phyloP scores from a whole-genome alignment of 2,797 vertebrate genomes.

The Pteropus rufus region DNA sequence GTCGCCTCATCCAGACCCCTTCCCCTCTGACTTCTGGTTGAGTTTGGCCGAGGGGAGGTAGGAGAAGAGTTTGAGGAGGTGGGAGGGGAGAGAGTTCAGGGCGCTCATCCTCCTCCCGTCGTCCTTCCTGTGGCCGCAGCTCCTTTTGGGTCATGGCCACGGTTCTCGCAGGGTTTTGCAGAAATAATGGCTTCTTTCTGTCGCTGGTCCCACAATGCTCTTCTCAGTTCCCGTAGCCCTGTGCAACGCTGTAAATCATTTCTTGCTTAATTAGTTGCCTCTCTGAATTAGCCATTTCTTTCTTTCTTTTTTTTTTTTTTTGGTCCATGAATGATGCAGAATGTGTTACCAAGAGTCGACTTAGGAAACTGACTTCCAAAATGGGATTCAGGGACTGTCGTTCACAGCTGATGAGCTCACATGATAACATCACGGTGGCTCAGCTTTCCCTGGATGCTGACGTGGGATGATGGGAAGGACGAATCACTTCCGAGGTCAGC shows the following conservation, averaged over 20 bases:
- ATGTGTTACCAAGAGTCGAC: neutral
- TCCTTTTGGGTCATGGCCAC: too few species aligned
- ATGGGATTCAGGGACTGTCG: neutral
- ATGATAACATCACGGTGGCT: neutral
- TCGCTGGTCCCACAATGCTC: neutral
- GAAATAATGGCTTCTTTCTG: neutral
- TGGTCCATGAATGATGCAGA: neutral
- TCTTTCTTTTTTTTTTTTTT: neutral
- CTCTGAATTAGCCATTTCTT: neutral
- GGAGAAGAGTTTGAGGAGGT: neutral
- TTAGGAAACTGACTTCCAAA: neutral
- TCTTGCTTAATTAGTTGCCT: neutral
- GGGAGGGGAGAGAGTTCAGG: neutral
- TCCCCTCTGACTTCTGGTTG: neutral
- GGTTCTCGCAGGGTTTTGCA: neutral
- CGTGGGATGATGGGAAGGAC: neutral
- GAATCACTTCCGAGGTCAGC: neutral
- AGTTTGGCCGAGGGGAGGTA: neutral
- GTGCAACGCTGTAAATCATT: neutral
- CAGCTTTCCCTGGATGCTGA: neutral
- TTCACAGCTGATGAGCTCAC: neutral
- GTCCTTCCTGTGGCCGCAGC: neutral
- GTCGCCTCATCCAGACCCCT: neutral
- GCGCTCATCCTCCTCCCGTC: neutral
- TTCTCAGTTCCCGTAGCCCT: neutral